phyloP scores from a whole-genome alignment of 1,140 invertebrate species.

The Eufriesea mexicana region DNA sequence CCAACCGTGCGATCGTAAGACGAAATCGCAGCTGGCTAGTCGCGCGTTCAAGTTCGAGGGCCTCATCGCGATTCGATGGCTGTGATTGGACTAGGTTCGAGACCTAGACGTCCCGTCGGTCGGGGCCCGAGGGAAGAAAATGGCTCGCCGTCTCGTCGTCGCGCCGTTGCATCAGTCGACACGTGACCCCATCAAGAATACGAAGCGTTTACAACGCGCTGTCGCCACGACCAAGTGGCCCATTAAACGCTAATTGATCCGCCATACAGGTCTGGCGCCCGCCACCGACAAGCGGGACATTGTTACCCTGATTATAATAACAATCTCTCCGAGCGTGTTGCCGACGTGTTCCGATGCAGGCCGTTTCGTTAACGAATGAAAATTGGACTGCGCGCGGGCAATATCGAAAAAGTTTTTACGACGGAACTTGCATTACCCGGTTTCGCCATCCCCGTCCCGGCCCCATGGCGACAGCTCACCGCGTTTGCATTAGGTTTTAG shows the following conservation, averaged over 20 bases:
- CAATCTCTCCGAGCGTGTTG: not conserved
- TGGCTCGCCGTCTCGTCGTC: no score
- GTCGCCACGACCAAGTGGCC: not conserved
- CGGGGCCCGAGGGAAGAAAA: no score
- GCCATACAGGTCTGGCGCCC: not conserved
- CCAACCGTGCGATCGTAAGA: not conserved
- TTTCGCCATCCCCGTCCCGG: not conserved
- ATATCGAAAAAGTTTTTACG: constrained; percentile 8
- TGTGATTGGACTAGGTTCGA: no score
- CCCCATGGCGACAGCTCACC: not conserved
- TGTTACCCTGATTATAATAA: constrained; percentile 28
- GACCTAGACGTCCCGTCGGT: no score
- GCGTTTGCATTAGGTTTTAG: constrained; percentile 1
- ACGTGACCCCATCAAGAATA: not conserved
- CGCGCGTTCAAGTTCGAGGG: no score
- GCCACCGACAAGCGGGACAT: not conserved
- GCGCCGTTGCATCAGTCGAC: not conserved
- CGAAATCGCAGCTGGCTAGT: no score
- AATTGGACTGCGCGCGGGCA: not conserved
- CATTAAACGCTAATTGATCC: constrained; percentile 37
- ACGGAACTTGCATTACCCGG: not conserved
- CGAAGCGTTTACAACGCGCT: not conserved
- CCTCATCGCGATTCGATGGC: no score
- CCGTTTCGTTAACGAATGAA: constrained; percentile 27
- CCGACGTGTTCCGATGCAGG: not conserved